Evolutionary conservation across 2,888 invertebrate species (phyloP), one percentile per base, ranked within the genome.

Genomic region (Xanthorhoe spadicearia): DNA sequence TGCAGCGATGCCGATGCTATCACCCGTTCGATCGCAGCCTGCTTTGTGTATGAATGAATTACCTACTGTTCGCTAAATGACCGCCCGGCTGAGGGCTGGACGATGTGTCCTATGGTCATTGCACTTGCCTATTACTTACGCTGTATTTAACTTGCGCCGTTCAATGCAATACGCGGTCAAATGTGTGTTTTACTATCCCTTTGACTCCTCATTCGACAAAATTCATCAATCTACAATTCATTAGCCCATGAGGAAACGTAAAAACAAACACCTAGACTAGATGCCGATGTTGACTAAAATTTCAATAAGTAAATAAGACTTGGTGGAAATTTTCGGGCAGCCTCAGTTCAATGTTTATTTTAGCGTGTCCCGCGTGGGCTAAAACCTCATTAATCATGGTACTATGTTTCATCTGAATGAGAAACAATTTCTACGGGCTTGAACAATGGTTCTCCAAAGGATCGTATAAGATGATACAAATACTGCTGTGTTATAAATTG

Each of bases 31-130:
- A 61, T 72, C 61, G 66, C 68, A 69, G 74, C 71, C 71, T 75
- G 71, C 75, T 76, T 77, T 76, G 76, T 75, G 67, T 69, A 61
- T 70, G 69, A 73, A 71, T 70, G 70, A 70, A 69, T 71, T 69
- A 61, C 68, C 61, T 58, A 60, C 52, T 55, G 63, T 58, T 50
- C 58, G 61, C 68, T 61, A 58, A 64, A 66, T 61, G 55, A 57
- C 64, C 64, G 60, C 46, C 38, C 55, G 58, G 54, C 38, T 46
- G 51, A 32, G 13, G 51, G 43, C 43, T 61, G 18, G 61, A 54
- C 53, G 28, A 18, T 55, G 17, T 32, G 54, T 18, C 18, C 10
- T 43, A 23, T 51, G 51, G 51, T 19, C 15, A 56, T 56, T 15
- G 23, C 46, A 46, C 9, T 46, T 56, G 19, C 18, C 19, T 56